phyloP scores from a whole-genome alignment of 2,888 invertebrate genomes.

The Pantelozetes paolii region DNA sequence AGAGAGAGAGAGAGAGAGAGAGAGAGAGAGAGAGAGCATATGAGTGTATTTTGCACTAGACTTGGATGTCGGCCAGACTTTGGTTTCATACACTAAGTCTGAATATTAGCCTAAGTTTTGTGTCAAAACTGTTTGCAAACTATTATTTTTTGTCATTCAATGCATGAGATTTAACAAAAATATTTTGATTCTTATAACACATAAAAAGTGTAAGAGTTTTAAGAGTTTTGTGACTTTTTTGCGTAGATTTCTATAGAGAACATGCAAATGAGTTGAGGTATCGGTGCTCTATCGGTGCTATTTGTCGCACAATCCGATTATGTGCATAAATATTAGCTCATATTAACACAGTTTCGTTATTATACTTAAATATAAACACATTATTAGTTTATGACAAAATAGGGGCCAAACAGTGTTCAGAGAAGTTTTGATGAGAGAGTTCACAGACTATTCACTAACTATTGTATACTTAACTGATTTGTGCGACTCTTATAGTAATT shows the following conservation, averaged over 20 bases:
- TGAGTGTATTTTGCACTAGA: background rate
- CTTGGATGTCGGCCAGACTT: background rate
- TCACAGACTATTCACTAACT: conserved; percentile 12
- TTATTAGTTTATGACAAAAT: conserved; percentile 14
- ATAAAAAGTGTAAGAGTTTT: background rate
- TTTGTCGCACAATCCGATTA: conserved; percentile 1
- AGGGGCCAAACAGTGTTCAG: background rate
- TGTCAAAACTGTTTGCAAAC: background rate
- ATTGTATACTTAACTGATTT: conserved; percentile 31
- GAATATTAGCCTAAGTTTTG: background rate
- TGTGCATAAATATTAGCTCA: conserved; percentile 35
- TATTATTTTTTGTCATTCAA: background rate
- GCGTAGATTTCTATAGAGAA: conserved; percentile 18
- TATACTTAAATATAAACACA: background rate
- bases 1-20: background rate
- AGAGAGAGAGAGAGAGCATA: no score
- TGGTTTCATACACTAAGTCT: background rate
- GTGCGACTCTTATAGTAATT: background rate
- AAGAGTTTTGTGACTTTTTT: no score
- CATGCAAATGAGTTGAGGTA: conserved; percentile 16
- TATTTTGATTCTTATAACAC: no score
- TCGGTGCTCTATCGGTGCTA: no score
- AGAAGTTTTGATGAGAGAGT: background rate
- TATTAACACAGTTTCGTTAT: conserved; percentile 7
- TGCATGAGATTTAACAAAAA: no score